A percentile compares a stretch with the other conserved stretches of the same genome.
Evolutionary conservation across 35 echinoderm and acorn worm species (phyloP).

Genomic region (Holothuria glaberrima): DNA sequence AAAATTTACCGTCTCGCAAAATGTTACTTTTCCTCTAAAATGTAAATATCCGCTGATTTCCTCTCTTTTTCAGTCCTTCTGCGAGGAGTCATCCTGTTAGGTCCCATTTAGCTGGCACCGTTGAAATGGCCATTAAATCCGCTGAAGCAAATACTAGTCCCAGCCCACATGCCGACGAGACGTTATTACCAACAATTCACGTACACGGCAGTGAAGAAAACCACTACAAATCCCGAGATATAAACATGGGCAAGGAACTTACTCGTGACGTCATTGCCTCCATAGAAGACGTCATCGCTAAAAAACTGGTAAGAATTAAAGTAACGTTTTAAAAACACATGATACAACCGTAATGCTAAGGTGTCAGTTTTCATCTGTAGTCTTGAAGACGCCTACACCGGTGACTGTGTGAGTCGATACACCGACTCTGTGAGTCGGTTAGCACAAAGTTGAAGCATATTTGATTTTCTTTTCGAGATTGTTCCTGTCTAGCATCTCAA

Average conservation of each 20-base stretch:
- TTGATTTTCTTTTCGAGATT: too few species aligned
- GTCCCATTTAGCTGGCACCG: neutral
- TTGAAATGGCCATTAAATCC: neutral
- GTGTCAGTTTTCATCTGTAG: too few species aligned
- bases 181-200: neutral
- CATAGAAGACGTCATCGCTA: neutral
- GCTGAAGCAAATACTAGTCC: neutral
- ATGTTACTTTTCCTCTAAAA: neutral
- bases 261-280: slow-evolving; percentile 1
- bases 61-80: neutral
- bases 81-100: neutral
- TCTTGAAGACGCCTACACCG: too few species aligned
- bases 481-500: too few species aligned
- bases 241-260: neutral
- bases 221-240: neutral
- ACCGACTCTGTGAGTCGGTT: too few species aligned
- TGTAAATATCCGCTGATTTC: neutral
- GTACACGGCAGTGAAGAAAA: neutral
- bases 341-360: too few species aligned
- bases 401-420: too few species aligned
- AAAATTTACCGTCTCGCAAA: neutral
- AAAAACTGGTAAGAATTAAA: neutral
- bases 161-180: neutral
- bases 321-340: too few species aligned
- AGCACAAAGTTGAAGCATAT: too few species aligned